Evolutionary conservation across 2,888 invertebrate genomes (phyloP).

Genomic region (Leistus spinibarbis): DNA sequence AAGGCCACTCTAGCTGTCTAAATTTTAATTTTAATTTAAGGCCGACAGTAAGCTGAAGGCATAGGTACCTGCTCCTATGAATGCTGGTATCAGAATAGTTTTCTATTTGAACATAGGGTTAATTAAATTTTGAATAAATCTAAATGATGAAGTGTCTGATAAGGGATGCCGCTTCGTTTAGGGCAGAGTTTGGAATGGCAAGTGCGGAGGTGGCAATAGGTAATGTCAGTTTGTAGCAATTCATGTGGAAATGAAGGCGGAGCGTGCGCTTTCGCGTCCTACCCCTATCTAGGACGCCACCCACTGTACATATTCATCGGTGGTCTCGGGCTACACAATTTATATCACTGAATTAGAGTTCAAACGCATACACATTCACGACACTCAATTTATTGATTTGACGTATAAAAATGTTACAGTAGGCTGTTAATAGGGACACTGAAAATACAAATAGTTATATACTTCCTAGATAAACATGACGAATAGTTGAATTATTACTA

Average conservation of each 20-base stretch:
- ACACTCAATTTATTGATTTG: neutral
- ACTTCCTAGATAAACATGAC: no score
- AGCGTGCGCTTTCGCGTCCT: neutral
- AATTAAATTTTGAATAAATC: neutral
- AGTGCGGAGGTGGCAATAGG: neutral
- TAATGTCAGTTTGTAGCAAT: neutral
- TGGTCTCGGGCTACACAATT: neutral
- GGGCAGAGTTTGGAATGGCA: neutral
- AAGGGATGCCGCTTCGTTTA: neutral
- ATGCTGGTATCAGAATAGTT: neutral
- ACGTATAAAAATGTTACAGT: neutral
- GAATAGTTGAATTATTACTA: no score
- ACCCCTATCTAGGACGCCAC: neutral
- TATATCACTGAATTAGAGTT: neutral
- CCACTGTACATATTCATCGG: neutral
- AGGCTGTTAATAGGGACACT: no score
- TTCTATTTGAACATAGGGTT: neutral
- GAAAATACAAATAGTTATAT: no score
- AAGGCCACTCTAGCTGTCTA: no score
- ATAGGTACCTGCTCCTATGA: no score
- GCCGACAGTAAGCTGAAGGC: no score
- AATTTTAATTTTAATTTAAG: no score
- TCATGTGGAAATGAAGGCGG: neutral
- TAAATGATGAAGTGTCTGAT: neutral
- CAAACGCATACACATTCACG: neutral